A percentile compares a stretch with the other conserved stretches of the same genome.
Evolutionary conservation across 2,888 invertebrate genomes (phyloP).

Genomic region (Cylindroiulus punctatus): DNA sequence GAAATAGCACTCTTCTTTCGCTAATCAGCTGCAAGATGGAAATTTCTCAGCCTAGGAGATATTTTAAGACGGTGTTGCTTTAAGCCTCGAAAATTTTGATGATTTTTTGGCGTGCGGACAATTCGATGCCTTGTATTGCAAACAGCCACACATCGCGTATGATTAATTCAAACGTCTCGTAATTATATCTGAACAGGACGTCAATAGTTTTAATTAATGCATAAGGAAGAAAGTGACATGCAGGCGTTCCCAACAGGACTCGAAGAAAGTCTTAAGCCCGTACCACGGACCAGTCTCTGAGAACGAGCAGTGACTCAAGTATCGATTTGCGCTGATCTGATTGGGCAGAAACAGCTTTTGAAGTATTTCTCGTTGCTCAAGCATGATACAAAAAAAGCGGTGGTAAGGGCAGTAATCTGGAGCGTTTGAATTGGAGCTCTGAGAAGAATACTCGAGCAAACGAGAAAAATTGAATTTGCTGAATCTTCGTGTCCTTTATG

Average conservation of each 20-base stretch:
- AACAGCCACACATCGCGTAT: not conserved
- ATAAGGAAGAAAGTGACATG: not conserved
- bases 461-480: not conserved
- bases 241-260: not conserved
- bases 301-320: no score
- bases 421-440: conserved; percentile 10
- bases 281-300: no score
- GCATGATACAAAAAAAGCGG: no score
- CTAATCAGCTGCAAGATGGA: not conserved
- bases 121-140: not conserved
- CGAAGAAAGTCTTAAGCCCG: not conserved
- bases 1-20: not conserved
- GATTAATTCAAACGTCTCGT: not conserved
- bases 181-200: not conserved
- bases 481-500: not conserved
- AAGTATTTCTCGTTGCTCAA: no score
- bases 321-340: no score
- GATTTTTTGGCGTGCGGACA: not conserved
- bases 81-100: not conserved
- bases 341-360: no score
- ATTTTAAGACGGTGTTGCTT: not conserved
- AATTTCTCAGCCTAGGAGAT: not conserved
- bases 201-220: conserved; percentile 21
- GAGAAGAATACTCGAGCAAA: conserved; percentile 6
- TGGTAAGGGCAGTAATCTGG: no score